Evolutionary conservation across 2,113 vertebrate species (phyloP), one percentile per base, ranked within the genome.

Genomic region (Vombatus ursinus): DNA sequence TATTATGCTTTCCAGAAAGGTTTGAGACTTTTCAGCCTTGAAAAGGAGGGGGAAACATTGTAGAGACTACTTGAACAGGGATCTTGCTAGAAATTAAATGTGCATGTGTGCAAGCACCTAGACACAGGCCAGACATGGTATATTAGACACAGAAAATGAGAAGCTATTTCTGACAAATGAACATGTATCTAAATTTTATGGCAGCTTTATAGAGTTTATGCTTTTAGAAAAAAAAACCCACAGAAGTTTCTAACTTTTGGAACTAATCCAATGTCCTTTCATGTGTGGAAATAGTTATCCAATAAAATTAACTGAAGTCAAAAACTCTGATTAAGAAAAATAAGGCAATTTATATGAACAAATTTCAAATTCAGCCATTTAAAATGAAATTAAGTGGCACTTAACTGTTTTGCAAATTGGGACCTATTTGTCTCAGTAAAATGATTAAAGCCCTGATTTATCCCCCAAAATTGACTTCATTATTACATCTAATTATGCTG

Each of bases 371-470:
- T 95, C 95, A 96, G 95, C 96, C 97, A 89, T 97, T 98, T 98
- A 92, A 96, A 97, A 94, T 93, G 31, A 98, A 97, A 97, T 97
- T 97, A 98, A 98, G 94, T 92, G 96, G 96, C 93, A 97, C 96
- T 98, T 97, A 96, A 96, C 91, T 95, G 94, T 95, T 98, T 97
- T 97, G 92, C 97, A 98, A 98, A 97, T 98, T 96, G 97, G 96
- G 93, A 93, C 96, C 96, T 98, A 26, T 97, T 98, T 98, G 96
- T 97, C 98, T 98, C 96, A 95, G 97, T 97, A 98, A 98, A 98
- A 98, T 96, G 95, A 97, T 96, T 98, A 93, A 96, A 98, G 95
- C 97, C 97, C 93, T 97, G 97, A 98, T 98, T 98, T 98, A 97
- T 97, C 97, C 94, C 94, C 94, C 96, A 96, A 98, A 98, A 98